Base-by-base conservation (phyloP, 2,113 vertebrate species). In the Nesogale talazaci region DNA sequence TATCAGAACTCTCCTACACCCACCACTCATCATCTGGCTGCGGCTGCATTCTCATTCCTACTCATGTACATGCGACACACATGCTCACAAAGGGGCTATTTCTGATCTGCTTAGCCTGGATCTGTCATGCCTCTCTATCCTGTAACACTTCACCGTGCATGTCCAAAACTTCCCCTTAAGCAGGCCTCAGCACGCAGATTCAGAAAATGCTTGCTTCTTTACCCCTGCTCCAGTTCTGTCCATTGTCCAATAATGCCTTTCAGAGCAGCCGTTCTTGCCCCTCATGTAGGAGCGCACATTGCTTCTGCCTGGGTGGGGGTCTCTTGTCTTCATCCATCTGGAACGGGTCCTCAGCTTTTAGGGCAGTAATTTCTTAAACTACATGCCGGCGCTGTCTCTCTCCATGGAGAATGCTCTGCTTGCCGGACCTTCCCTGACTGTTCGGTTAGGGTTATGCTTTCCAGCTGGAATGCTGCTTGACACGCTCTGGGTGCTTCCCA, bases 331-430 rank as follows among this genome's bases (percentile, higher is more conserved):
- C 46, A 52, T 11, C 46, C n/a, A 83, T 40, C 46, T 72, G 2
- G 3, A 42, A 83, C 27, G 81, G 34, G 76, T 95, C 46, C 69
- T 83, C 46, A 91, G 42, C 75, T 38, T 94, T 76, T 79, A 20
- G 19, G 22, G 59, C 59, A 83, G 34, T 14, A 61, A 83, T 59
- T 59, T 38, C 2, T 76, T 86, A 88, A 38, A 92, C 69, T 0
- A 94, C 52, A 90, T 20, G 40, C 42, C 42, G 75, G 9, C 74
- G n/a, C 36, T 84, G 57, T 83, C 63, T 65, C 22, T 10, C 40
- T 46, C 22, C 70, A 78, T 56, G 82, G 3, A 86, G 61, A 79
- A 80, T 82, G n/a, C 61, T 74, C 72, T 86, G 38, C 57, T 12
- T 72, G 46, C 14, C 46, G 10, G 46, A 11, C 46, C 10, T 52